phyloP scores from a whole-genome alignment of 2,888 invertebrate species.

The Colletes collaris region DNA sequence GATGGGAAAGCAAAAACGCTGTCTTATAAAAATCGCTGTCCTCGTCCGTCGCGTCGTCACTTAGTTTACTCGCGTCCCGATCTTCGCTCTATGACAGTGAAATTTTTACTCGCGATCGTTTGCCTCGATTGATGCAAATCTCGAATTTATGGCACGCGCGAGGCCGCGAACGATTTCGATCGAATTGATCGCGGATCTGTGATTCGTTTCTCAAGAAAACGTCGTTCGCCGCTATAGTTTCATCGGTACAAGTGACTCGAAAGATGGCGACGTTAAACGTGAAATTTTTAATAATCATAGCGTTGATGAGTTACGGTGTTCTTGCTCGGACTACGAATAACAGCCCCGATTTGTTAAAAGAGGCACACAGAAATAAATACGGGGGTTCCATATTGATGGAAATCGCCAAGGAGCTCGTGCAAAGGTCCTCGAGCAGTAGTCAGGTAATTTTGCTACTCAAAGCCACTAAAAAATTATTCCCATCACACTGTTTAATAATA shows the following conservation, averaged over 20 bases:
- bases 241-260: neutral
- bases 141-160: too few relatives aligned
- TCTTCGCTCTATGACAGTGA: neutral
- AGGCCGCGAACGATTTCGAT: too few relatives aligned
- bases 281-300: constrained; percentile 34
- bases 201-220: neutral
- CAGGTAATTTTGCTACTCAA: constrained; percentile 83
- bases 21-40: constrained; percentile 55
- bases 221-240: neutral
- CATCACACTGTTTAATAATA: too few relatives aligned
- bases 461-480: neutral
- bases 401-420: constrained; percentile 88
- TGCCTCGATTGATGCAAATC: neutral
- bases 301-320: constrained; percentile 35
- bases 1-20: constrained; percentile 30
- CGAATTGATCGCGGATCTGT: neutral
- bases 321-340: constrained; percentile 49
- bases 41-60: constrained; percentile 25
- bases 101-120: neutral
- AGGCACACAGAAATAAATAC: constrained; percentile 32
- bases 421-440: constrained; percentile 87
- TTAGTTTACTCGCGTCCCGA: constrained; percentile 21
- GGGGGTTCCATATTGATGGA: constrained; percentile 85
- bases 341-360: constrained; percentile 33
- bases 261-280: constrained; percentile 15